Evolutionary conservation across 2,113 vertebrate species (phyloP).

Genomic region (Eolophus roseicapilla): DNA sequence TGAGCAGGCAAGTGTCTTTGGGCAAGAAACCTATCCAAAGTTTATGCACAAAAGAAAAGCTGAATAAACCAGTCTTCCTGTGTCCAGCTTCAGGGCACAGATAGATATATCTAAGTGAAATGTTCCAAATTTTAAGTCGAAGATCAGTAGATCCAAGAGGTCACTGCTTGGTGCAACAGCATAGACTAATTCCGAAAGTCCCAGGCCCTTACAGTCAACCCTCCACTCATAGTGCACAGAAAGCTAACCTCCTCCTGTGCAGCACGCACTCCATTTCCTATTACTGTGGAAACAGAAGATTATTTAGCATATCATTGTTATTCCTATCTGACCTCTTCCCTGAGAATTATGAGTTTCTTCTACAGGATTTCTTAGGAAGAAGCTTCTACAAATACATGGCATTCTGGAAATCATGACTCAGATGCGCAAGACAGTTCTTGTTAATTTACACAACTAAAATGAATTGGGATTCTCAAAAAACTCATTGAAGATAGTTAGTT

Average conservation of each 20-base stretch:
- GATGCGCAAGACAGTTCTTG: background rate
- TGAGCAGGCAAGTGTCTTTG: background rate
- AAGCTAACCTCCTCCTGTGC: background rate
- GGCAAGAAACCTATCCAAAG: background rate
- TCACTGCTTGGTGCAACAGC: background rate
- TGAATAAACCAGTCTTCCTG: background rate
- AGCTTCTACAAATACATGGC: background rate
- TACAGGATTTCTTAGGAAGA: background rate
- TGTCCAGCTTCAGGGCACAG: background rate
- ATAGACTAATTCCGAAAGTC: background rate
- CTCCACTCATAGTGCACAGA: rapidly evolving
- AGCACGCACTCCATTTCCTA: background rate
- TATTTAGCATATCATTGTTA: background rate
- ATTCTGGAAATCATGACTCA: background rate
- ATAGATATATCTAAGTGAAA: background rate
- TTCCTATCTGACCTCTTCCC: background rate
- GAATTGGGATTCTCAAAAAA: background rate
- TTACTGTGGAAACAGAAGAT: background rate
- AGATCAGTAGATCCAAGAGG: background rate
- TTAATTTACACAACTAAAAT: background rate
- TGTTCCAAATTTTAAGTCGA: background rate
- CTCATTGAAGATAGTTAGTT: background rate
- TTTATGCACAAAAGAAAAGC: background rate
- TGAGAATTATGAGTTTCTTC: background rate
- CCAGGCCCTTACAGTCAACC: background rate